Percentiles rank a stretch among this genome's conserved stretches.
Evolutionary conservation across 2,888 invertebrate species (phyloP).

Genomic region (Orchesellides sinensis): DNA sequence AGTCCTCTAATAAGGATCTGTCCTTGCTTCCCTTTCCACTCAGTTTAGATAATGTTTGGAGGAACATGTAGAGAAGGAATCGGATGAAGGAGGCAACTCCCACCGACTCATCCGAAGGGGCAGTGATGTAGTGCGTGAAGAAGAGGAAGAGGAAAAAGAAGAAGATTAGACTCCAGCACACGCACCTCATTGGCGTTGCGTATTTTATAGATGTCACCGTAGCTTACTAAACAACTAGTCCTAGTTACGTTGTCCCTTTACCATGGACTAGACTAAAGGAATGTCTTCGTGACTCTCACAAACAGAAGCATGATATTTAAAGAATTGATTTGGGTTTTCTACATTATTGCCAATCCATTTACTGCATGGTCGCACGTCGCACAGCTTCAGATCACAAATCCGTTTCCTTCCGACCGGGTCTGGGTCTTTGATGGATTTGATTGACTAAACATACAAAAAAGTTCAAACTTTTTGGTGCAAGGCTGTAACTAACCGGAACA

Average conservation of each 20-base stretch:
- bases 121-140: conserved; percentile 47
- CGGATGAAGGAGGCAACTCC: conserved; percentile 45
- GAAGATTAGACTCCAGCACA: conserved; percentile 44
- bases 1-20: not conserved
- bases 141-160: conserved; percentile 46
- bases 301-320: too few species aligned
- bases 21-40: conserved; percentile 9
- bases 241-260: too few species aligned
- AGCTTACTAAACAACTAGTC: too few species aligned
- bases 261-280: too few species aligned
- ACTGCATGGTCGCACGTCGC: too few species aligned
- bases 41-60: conserved; percentile 31
- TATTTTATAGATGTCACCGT: too few species aligned
- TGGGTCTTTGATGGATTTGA: conserved; percentile 41
- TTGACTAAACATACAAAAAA: conserved; percentile 22
- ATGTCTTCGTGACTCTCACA: too few species aligned
- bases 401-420: too few species aligned
- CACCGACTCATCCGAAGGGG: conserved; percentile 41
- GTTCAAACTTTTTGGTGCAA: not conserved
- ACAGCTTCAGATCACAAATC: too few species aligned
- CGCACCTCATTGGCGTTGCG: conserved; percentile 31
- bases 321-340: too few species aligned
- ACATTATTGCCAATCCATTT: too few species aligned
- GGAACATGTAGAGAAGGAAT: conserved; percentile 43
- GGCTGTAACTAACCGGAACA: not conserved